These are phyloP conservation scores for Sinosuthora webbiana DNA, from an alignment of 2,113 vertebrate genomes.

Conservation along the genomic window DNA sequence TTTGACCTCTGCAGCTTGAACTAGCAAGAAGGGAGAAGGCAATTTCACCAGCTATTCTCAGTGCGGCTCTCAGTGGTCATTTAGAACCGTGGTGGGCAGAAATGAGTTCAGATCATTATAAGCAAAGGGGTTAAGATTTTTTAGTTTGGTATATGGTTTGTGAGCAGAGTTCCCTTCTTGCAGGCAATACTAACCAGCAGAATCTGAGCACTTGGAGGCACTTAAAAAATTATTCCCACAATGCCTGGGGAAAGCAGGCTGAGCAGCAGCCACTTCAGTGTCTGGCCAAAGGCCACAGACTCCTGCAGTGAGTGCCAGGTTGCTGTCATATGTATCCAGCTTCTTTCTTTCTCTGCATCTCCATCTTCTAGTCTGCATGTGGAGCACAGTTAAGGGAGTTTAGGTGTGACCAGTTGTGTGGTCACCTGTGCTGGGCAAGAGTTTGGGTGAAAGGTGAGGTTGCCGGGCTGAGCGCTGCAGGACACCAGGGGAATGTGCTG, in stretches of 20 bases:
- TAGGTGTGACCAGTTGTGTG: neutral
- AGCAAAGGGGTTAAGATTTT: slow-evolving; percentile 58
- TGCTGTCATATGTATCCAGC: neutral
- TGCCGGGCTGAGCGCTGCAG: neutral
- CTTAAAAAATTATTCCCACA: neutral
- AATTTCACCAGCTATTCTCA: slow-evolving; percentile 58
- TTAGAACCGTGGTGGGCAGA: slow-evolving; percentile 35
- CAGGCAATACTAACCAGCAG: neutral
- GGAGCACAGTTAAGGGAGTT: neutral
- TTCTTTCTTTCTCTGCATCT: neutral
- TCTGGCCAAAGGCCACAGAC: neutral
- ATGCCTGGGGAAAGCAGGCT: neutral
- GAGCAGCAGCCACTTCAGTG: neutral
- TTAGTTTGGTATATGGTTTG: slow-evolving; percentile 26
- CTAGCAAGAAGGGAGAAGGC: slow-evolving; percentile 45
- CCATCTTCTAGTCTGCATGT: neutral
- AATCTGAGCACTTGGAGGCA: slow-evolving; percentile 15
- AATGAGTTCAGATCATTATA: slow-evolving; percentile 64
- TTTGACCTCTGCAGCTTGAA: slow-evolving; percentile 66
- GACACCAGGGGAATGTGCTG: neutral
- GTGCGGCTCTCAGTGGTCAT: slow-evolving; percentile 26
- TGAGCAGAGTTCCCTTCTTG: slow-evolving; percentile 33
- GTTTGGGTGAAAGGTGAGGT: neutral
- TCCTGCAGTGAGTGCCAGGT: slow-evolving; percentile 10
- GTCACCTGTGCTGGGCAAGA: neutral